Evolutionary conservation across 2,113 vertebrate species (phyloP).

Genomic region (Engraulis encrasicolus): DNA sequence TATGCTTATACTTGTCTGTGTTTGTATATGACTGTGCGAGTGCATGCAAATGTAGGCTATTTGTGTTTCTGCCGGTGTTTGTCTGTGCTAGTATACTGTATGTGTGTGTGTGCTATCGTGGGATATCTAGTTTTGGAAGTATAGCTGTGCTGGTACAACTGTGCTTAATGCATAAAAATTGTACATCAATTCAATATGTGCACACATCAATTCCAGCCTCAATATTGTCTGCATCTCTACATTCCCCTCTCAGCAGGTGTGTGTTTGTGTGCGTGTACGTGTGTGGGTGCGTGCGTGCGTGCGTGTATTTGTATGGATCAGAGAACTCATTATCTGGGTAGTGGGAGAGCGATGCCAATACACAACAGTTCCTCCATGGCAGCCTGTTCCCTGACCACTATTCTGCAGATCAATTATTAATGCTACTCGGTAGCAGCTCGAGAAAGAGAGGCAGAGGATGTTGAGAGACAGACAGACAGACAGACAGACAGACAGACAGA

Average conservation of each 20-base stretch:
- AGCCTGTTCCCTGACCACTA: constrained; percentile 22
- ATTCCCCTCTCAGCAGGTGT: not conserved
- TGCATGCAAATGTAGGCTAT: no score
- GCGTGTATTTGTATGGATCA: constrained; percentile 1
- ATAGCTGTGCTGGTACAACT: not conserved
- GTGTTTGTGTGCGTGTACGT: not conserved
- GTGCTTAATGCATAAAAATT: no score
- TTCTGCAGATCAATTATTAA: constrained; percentile 16
- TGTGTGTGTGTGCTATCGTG: no score
- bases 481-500: not conserved
- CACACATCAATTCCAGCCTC: not conserved
- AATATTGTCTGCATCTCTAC: not conserved
- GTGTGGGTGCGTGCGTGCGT: not conserved
- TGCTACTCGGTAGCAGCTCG: no score
- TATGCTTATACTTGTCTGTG: not conserved
- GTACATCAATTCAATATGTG: no score
- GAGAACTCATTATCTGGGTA: constrained; percentile 15
- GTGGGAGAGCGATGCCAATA: constrained; percentile 5
- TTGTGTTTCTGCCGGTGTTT: not conserved
- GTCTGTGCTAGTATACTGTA: not conserved
- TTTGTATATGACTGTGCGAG: not conserved
- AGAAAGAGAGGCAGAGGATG: not conserved
- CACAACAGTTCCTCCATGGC: not conserved
- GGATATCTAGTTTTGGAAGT: no score
- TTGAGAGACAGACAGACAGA: not conserved